Evolutionary conservation across 2,797 vertebrate species (phyloP), one percentile per base, ranked within the genome.

Genomic region (Falco biarmicus): DNA sequence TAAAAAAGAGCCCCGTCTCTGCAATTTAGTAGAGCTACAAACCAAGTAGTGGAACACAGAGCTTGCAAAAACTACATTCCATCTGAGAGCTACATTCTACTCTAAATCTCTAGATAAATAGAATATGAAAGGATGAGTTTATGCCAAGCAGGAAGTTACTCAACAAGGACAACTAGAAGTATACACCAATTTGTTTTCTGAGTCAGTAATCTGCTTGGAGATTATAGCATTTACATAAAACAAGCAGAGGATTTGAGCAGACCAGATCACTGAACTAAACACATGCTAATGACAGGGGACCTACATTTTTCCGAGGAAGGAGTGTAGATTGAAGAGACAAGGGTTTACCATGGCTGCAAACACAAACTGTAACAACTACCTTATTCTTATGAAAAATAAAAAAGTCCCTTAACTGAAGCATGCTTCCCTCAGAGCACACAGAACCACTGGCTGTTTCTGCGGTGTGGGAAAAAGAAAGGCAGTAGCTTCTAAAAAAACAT

Each of bases 201-300:
- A 94, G 80, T 51, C 89, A 92, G 81, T 96, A 95, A 96, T 95
- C 95, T 94, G 85, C 94, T 93, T 87, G 89, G 91, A 96, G 93
- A 94, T 95, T 92, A 87, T 21, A 85, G 91, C 47, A 83, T 89
- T 74, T 89, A 84, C 87, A 89, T 60, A 54, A 78, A 88, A 89
- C 50, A 69, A 63, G 75, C 85, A 73, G 66, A 78, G 87, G 93
- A 96, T 95, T 86, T 95, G 84, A 80, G 60, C 4, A n/a, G 41
- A 82, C 5, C 69, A 84, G 50, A 80, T 85, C 71, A 34, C 70
- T 13, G 65, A 84, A 74, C 83, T 34, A 75, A 93, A 84, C n/a
- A 56, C 3, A 47, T 29, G 84, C 63, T 79, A 69, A 31, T 39
- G 39, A 63, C n/a, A 79, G 66, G 17, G 63, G 66, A 73, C 78